Conservation (phyloP, 1,140 invertebrate species). For the Lasioglossum albipes region DNA sequence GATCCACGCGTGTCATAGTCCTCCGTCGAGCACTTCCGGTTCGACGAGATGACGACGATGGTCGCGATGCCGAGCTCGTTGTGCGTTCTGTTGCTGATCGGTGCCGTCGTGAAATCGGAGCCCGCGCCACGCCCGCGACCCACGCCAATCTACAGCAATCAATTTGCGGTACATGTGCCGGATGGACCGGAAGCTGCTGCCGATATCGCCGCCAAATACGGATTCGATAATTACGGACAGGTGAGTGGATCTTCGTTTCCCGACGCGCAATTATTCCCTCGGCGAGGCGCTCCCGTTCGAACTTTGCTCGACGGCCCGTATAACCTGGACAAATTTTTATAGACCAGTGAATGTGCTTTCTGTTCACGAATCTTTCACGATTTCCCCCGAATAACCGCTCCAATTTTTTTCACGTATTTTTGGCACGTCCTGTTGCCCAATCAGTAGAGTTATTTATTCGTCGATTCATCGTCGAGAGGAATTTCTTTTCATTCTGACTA, state of each 20-base stretch:
- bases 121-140: slow-evolving; percentile 63
- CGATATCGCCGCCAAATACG: slow-evolving; percentile 85
- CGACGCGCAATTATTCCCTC: not conserved
- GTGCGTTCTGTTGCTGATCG: slow-evolving; percentile 65
- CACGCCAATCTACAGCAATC: slow-evolving; percentile 84
- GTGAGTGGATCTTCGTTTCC: slow-evolving; percentile 77
- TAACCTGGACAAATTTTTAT: no score
- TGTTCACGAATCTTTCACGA: no score
- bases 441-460: no score
- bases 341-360: no score
- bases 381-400: no score
- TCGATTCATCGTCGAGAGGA: no score
- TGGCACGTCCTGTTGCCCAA: no score
- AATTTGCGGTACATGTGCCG: slow-evolving; percentile 89
- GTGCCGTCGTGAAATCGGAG: slow-evolving; percentile 61
- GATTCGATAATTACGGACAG: slow-evolving; percentile 88
- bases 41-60: slow-evolving; percentile 65
- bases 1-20: not conserved
- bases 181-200: slow-evolving; percentile 81
- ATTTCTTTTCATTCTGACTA: no score
- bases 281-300: no score
- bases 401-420: no score
- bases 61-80: slow-evolving; percentile 52
- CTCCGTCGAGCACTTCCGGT: slow-evolving; percentile 15
- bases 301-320: no score